Evolutionary conservation across 2,113 vertebrate genomes (phyloP), one percentile per base, ranked within the genome.

Genomic region (Dicaeum eximium): DNA sequence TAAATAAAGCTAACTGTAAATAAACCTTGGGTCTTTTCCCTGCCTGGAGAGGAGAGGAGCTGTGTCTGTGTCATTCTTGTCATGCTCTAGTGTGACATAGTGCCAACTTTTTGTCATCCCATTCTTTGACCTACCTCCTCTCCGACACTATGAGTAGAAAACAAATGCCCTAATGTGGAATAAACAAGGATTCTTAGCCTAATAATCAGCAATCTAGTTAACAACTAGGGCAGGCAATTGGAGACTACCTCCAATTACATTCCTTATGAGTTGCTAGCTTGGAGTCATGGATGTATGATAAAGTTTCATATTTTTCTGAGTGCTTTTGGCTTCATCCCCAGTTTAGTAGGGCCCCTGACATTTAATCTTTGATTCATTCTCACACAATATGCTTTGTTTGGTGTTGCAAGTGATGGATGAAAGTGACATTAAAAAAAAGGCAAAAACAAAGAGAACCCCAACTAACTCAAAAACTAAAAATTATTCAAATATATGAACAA

Each of bases 281-380:
- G 54, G 44, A 95, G 56, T 95, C 95, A 92, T 17, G 83, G 20
- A 80, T 86, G 48, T 94, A 56, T 80, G 66, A 93, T 70, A 84
- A 86, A 90, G 51, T 84, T 92, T 73, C 91, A 83, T 88, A 78
- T 96, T 92, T 96, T 96, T 88, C 67, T 93, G 96, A 96, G 74
- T 88, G 53, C 51, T 94, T 93, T 97, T 96, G 95, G 97, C 93
- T 40, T 90, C 35, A 30, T 96, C 73, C 35, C 70, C 66, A 83
- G 74, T 44, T 78, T 58, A 92, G 69, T 86, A 89, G 96, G 50
- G 30, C 69, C 85, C 53, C 37, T 97, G 94, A 96, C 60, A 78
- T 96, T 95, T 97, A 80, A 91, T 96, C 74, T 96, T 92, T 95
- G 79, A 95, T 97, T 97, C 86, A 80, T 97, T 98, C 92, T 97